Evolutionary conservation across 2,113 vertebrate genomes (phyloP).

Genomic region (Amphiprion percula): DNA sequence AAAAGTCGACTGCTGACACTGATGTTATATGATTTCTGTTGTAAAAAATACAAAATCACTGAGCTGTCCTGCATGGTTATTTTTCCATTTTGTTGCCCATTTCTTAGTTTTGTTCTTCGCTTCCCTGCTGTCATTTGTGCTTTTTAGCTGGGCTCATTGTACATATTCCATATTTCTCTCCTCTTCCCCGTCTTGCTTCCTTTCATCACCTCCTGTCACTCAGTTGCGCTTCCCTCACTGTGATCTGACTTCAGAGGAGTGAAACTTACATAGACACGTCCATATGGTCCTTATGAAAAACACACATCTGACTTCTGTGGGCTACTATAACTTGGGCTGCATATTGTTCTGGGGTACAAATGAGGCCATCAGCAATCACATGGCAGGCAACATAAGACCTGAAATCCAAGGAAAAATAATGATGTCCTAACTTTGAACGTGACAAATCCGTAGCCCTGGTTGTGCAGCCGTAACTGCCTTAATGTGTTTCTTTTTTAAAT

Average conservation of each 20-base stretch:
- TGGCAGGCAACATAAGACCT: conserved; percentile 10
- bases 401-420: conserved; percentile 59
- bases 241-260: conserved; percentile 53
- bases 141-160: conserved; percentile 38
- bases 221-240: conserved; percentile 5
- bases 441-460: background rate
- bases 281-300: conserved; percentile 16
- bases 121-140: conserved; percentile 59
- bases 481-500: background rate
- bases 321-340: conserved; percentile 23
- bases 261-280: conserved; percentile 35
- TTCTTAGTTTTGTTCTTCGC: conserved; percentile 12
- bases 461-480: background rate
- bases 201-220: conserved; percentile 52
- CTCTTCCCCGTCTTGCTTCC: conserved; percentile 29
- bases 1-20: background rate
- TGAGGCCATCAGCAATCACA: background rate
- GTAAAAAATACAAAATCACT: conserved; percentile 8
- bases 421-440: conserved; percentile 57
- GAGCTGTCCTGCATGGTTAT: background rate
- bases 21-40: background rate
- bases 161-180: conserved; percentile 55
- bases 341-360: conserved; percentile 26
- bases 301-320: conserved; percentile 29
- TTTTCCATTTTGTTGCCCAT: conserved; percentile 12